Conservation (phyloP, 2,888 invertebrate species). For the Andrena dorsata region DNA sequence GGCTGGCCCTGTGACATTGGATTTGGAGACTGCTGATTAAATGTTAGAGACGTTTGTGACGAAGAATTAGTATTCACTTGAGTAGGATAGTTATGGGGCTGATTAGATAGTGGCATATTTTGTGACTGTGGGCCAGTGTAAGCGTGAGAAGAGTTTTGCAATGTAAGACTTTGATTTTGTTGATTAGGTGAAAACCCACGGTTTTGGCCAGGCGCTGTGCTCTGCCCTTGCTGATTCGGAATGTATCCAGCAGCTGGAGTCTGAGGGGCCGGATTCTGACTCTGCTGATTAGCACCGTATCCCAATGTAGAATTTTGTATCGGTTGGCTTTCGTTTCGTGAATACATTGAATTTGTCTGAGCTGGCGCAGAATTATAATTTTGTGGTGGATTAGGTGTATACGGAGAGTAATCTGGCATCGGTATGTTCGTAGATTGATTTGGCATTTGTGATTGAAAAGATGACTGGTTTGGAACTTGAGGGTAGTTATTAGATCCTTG, state of each 20-base stretch:
- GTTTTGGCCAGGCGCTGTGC: constrained; percentile 58
- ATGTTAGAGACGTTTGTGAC: constrained; percentile 62
- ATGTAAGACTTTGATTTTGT: constrained; percentile 61
- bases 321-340: constrained; percentile 72
- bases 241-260: constrained; percentile 63
- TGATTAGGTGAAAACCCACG: constrained; percentile 68
- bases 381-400: constrained; percentile 75
- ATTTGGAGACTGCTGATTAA: constrained; percentile 65
- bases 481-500: constrained; percentile 77
- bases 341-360: constrained; percentile 76
- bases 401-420: constrained; percentile 77
- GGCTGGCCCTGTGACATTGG: constrained; percentile 63
- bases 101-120: constrained; percentile 58
- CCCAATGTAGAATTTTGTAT: constrained; percentile 72
- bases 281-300: constrained; percentile 72
- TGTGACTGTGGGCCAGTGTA: constrained; percentile 57
- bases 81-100: constrained; percentile 60
- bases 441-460: constrained; percentile 75
- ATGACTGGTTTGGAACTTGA: constrained; percentile 75
- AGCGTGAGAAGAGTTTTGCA: constrained; percentile 67
- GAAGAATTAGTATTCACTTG: constrained; percentile 65
- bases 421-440: constrained; percentile 75
- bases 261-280: constrained; percentile 64
- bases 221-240: constrained; percentile 69
- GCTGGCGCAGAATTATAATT: constrained; percentile 75